Evolutionary conservation across 2,888 invertebrate genomes (phyloP), one percentile per base, ranked within the genome.

Genomic region (Cheiracanthium punctorium): DNA sequence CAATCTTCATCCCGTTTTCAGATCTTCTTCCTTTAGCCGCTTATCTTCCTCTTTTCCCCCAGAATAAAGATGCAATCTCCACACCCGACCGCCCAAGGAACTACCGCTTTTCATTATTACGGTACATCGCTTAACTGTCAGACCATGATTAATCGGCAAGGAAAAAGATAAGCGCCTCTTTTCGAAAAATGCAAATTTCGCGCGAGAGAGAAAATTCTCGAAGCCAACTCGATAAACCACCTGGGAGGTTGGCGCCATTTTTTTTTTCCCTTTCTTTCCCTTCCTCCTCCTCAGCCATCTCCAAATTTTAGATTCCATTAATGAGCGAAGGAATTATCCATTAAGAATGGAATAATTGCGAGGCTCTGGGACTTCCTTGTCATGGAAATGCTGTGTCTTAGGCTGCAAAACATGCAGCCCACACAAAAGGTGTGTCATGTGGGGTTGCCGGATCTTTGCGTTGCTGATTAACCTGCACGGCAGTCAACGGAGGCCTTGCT

Each of bases 321-420:
- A 84, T 84, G 84, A 84, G 84, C 79, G 79, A 29, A n/a, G 79
- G 84, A 84, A 84, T 84, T 84, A 84, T 84, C 84, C 84, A 84
- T 84, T 84, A 84, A 84, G 84, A 84, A 84, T 84, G 84, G 84
- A 84, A 84, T 84, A 84, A 84, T 84, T 84, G 84, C 79, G 84
- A 74, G 73, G 79, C 84, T 76, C 82, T 43, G 64, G 82, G 76
- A 79, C 65, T 48, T 58, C 52, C 84, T 84, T 84, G 84, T 84
- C 84, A 84, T 84, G 84, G 84, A 84, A 84, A 84, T 84, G 79
- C 79, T 24, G 20, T 24, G 82, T 48, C 71, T 72, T 52, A 71
- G 75, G 37, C 82, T 43, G 79, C 84, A 84, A 84, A 84, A 84
- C 84, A 84, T 73, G 79, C 84, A 32, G 74, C 33, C 72, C 43